Base-by-base conservation (phyloP, 1,140 invertebrate species). In the Drosophila suzukii region DNA sequence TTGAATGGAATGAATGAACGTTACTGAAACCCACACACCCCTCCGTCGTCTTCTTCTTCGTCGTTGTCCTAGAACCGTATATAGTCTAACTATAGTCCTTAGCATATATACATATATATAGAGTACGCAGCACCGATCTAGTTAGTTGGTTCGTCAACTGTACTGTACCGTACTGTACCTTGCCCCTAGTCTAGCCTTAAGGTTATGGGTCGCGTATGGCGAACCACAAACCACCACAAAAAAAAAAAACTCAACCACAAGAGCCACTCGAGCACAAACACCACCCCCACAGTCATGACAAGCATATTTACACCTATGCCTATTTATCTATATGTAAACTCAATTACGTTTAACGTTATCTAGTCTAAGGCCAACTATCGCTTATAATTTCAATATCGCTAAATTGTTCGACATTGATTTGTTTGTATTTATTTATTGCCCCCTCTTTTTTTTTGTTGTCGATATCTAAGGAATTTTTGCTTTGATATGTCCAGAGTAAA, bases 81-180 rank as follows among this genome's bases (percentile, higher is more conserved):
- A 74, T 74, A 74, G 65, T 61, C 38, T 44, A 68, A 68, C 65
- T 68, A 59, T 59, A 68, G 70, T 30, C 54, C 67, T 36, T 57
- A 73, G 65, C 46, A 57, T 54, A 60, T 57, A 27, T 27, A 27
- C 27, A 27, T 27, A 3, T 27, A 27, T 27, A 39, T 71, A 49
- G 65, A 71, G 68, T 71, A 71, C 68, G 68, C 53, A 71, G 70
- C 68, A 73, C 70, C 70, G 49, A 73, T 72, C 44, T 72, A 58
- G 68, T 50, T 72, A 72, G 68, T 72, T 58, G 63, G 62, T 38
- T 67, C 65, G 65, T 43, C 65, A 43, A 43, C 30, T 43, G 32
- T 63, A 43, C n/a, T 41, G 67, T 72, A 59, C 53, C 27, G 54
- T 73, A 51, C 65, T 43, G 44, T 51, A 59, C 55, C 55, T 73